Conservation (phyloP, 2,797 vertebrate genomes). For the Coluber constrictor region DNA sequence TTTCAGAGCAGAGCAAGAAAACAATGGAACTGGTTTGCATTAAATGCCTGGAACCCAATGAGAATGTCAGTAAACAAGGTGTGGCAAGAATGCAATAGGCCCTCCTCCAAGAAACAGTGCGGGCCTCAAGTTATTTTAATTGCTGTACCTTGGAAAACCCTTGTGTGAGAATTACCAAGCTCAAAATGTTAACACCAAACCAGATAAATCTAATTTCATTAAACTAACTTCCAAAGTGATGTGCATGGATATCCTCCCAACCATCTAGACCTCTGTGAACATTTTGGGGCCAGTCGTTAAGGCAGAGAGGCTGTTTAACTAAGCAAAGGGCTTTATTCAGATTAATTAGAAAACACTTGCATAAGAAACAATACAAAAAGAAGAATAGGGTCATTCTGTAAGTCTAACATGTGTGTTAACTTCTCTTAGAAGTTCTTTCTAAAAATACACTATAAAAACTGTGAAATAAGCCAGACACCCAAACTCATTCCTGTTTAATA, state of each 20-base stretch:
- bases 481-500: neutral
- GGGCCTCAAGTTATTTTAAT: neutral
- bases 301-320: neutral
- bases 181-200: neutral
- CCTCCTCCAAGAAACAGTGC: slow-evolving; percentile 17
- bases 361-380: neutral
- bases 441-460: neutral
- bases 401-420: neutral
- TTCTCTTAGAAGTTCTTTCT: neutral
- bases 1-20: slow-evolving; percentile 2
- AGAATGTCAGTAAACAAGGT: slow-evolving; percentile 26
- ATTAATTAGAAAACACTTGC: neutral
- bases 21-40: slow-evolving; percentile 16
- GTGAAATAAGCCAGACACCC: neutral
- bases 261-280: neutral
- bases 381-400: neutral
- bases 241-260: neutral
- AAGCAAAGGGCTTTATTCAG: neutral
- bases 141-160: neutral
- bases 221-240: neutral
- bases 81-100: slow-evolving; percentile 11
- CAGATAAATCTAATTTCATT: neutral
- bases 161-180: neutral
- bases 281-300: neutral
- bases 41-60: slow-evolving; percentile 11